These are phyloP conservation scores for Gasterosteus aculeatus DNA, from an alignment of 2,113 vertebrate genomes.

Conservation along the genomic window DNA sequence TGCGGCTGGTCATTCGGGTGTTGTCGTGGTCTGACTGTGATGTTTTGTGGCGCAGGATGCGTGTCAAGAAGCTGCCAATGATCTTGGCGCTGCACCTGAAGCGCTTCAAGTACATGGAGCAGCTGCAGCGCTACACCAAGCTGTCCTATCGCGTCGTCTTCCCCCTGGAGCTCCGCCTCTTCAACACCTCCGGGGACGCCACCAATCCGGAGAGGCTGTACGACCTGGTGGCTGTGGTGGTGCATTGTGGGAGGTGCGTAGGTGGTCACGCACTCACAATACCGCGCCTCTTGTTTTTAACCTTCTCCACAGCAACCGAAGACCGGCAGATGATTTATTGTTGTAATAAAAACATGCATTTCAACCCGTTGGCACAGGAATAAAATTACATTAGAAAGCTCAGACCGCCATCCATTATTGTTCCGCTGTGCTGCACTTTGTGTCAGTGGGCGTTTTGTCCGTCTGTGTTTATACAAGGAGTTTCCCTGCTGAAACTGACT, in stretches of 20 bases:
- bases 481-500: constrained; percentile 30
- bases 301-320: constrained; percentile 11
- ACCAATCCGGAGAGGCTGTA: constrained; percentile 96
- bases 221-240: constrained; percentile 93
- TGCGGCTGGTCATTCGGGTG: not conserved
- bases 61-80: constrained; percentile 97
- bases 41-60: constrained; percentile 83
- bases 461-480: constrained; percentile 31
- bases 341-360: constrained; percentile 24
- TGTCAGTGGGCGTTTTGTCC: constrained; percentile 29
- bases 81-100: constrained; percentile 96
- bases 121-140: constrained; percentile 96
- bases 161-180: constrained; percentile 95
- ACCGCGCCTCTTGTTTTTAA: not conserved
- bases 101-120: constrained; percentile 98
- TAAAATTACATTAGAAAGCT: constrained; percentile 5
- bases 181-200: constrained; percentile 96
- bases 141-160: constrained; percentile 96
- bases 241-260: constrained; percentile 94
- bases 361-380: not conserved
- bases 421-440: constrained; percentile 3
- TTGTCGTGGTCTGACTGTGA: not conserved
- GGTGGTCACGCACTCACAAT: not conserved
- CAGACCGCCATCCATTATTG: constrained; percentile 2
- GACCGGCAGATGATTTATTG: constrained; percentile 1